A percentile compares a stretch with the other conserved stretches of the same genome.
phyloP scores from a whole-genome alignment of 2,888 invertebrate species.

The Linnaemya vulpina region DNA sequence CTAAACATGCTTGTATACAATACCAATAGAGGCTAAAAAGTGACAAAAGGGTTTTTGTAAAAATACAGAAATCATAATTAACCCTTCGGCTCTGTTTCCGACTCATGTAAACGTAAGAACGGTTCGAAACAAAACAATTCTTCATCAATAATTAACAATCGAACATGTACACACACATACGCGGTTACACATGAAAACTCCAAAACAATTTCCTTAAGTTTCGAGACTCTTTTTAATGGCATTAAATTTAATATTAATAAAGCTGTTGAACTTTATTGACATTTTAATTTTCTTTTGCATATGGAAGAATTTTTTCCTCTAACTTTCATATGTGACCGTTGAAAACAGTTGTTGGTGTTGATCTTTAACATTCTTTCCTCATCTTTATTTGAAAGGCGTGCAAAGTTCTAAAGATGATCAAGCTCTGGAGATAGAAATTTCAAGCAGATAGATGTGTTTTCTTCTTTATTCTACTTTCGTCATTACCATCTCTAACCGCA shows the following conservation, averaged over 20 bases:
- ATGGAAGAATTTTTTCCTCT: conserved; percentile 15
- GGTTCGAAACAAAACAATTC: neutral
- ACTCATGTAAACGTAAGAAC: neutral
- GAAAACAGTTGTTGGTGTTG: conserved; percentile 16
- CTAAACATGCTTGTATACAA: no score
- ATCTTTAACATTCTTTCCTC: conserved; percentile 31
- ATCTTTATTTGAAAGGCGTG: conserved; percentile 42
- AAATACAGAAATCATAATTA: no score
- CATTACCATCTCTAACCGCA: conserved; percentile 41
- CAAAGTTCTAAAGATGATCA: conserved; percentile 54
- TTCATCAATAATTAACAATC: neutral
- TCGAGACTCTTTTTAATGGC: neutral
- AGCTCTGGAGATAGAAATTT: conserved; percentile 47
- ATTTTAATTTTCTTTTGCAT: conserved; percentile 36
- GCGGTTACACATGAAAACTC: neutral
- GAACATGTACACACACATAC: neutral
- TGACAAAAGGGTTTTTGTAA: no score
- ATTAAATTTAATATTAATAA: conserved; percentile 18
- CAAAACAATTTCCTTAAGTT: conserved; percentile 3
- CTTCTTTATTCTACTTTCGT: conserved; percentile 34
- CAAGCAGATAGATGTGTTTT: conserved; percentile 42
- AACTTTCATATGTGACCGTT: conserved; percentile 8
- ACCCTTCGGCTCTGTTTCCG: no score
- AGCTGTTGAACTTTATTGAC: conserved; percentile 39
- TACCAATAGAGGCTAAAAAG: no score